phyloP scores from a whole-genome alignment of 2,113 vertebrate genomes.

The Eurypyga helias region DNA sequence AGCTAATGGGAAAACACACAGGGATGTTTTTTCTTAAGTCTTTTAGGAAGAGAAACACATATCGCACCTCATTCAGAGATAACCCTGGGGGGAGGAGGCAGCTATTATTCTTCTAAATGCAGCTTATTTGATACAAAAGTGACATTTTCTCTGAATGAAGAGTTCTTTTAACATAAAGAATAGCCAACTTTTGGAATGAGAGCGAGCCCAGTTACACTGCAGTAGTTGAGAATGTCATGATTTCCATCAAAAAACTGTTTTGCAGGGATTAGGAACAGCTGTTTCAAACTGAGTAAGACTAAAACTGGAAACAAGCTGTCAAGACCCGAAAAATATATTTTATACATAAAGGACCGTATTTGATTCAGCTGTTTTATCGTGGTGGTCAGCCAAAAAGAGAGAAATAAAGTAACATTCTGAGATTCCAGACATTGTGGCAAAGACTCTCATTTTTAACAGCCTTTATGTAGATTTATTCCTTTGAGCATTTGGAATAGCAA shows the following conservation, averaged over 20 bases:
- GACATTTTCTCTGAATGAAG: slow-evolving; percentile 3
- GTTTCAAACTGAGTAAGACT: slow-evolving; percentile 64
- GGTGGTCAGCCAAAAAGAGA: slow-evolving; percentile 57
- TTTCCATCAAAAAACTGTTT: slow-evolving; percentile 57
- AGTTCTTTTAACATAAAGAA: background rate
- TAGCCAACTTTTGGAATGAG: slow-evolving; percentile 18
- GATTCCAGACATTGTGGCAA: background rate
- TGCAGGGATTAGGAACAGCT: slow-evolving; percentile 59
- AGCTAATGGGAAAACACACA: slow-evolving; percentile 36
- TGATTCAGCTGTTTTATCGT: slow-evolving; percentile 46
- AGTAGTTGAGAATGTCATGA: slow-evolving; percentile 51
- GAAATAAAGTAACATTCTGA: slow-evolving; percentile 43
- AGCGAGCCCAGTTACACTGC: background rate
- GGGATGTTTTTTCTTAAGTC: background rate
- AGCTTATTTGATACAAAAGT: background rate
- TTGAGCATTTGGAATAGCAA: slow-evolving; percentile 47
- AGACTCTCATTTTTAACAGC: slow-evolving; percentile 39
- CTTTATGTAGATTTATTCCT: slow-evolving; percentile 63
- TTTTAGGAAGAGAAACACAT: background rate
- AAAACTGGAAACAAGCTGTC: slow-evolving; percentile 61
- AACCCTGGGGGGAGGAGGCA: background rate
- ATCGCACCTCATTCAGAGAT: background rate
- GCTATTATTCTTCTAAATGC: background rate
- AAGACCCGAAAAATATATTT: slow-evolving; percentile 30
- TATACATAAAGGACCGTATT: slow-evolving; percentile 31